Base-by-base conservation (phyloP, 2,888 invertebrate genomes). In the Amiota communis region DNA sequence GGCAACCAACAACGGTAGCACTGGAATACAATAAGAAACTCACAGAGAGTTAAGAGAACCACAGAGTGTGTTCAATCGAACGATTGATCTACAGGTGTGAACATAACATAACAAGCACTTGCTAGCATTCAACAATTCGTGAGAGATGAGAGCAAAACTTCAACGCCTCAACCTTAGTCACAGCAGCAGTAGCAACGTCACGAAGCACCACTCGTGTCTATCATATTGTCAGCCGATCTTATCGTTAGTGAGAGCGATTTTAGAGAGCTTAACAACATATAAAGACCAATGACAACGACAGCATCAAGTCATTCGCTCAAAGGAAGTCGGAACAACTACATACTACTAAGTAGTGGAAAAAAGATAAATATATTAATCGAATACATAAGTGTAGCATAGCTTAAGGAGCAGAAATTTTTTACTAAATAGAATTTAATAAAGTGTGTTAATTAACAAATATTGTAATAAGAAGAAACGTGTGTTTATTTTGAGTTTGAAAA, bases 301-400 rank as follows among this genome's bases (percentile, higher is more conserved):
- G 73, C 74, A 75, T 74, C 75, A 78, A 77, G 76, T 76, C 84
- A 86, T 80, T 86, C 87, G 84, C 81, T 80, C 76, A 76, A 85
- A 83, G 84, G 78, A 84, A 84, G 77, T 82, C 79, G 79, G 77
- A 76, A 36, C 36, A 36, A 36, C 36, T 36, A 36, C 23, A 23
- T 3, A 2, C 3, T 6, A 36, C 36, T 6, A 36, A 36, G 36
- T 72, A 73, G 73, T 77, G 75, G 76, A 76, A 77, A 63, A 17
- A 36, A 12, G 46, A 20, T 17, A 6, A 17, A 59, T 15, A 59
- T 20, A 17, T 2, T 13, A 1, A 15, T 59, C 20, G 20, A 64
- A 8, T 64, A 47, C 20, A 67, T 15, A 49, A 49, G 20, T 49
- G 9, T 47, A n/a, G 75, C 77, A 74, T 74, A 72, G 64, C 70